These are phyloP conservation scores for Poeciliopsis turrubarensis DNA, from an alignment of 2,113 vertebrate genomes.

Conservation along the genomic window DNA sequence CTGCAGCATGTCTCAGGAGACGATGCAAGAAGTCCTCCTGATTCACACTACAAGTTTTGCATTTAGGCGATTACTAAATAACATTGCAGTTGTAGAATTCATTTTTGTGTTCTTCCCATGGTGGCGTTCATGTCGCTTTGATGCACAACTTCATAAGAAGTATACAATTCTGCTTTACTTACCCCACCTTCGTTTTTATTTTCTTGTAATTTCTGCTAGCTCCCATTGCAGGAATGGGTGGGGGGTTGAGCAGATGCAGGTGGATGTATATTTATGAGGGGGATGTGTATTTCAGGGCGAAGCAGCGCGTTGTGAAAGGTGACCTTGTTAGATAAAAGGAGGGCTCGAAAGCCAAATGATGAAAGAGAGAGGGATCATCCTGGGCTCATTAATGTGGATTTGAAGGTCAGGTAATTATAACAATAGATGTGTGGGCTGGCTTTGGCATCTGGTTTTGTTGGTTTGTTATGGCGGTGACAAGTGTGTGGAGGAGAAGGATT, in stretches of 20 bases:
- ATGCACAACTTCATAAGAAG: conserved; percentile 54
- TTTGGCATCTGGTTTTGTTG: conserved; percentile 78
- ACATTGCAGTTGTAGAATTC: conserved; percentile 17
- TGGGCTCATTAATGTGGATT: conserved; percentile 80
- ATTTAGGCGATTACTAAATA: conserved; percentile 40
- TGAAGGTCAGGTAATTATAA: conserved; percentile 81
- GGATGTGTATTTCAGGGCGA: conserved; percentile 72
- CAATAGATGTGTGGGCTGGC: conserved; percentile 71
- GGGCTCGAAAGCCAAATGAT: conserved; percentile 74
- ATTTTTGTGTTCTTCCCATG: conserved; percentile 29
- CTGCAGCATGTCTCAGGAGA: conserved; percentile 15
- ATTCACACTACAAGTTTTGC: conserved; percentile 27
- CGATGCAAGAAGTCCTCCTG: conserved; percentile 16
- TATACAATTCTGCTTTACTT: conserved; percentile 44
- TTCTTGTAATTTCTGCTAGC: conserved; percentile 61
- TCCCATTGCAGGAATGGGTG: conserved; percentile 32
- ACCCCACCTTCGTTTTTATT: conserved; percentile 66
- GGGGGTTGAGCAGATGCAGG: conserved; percentile 69
- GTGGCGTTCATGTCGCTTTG: conserved; percentile 52
- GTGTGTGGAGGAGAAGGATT: conserved; percentile 66
- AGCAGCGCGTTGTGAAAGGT: conserved; percentile 68
- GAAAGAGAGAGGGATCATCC: conserved; percentile 77
- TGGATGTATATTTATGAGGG: conserved; percentile 77
- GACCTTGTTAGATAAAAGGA: conserved; percentile 82
- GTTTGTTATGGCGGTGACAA: conserved; percentile 73